Conservation (phyloP, 2,797 vertebrate species). For the Harpagifer antarcticus region DNA sequence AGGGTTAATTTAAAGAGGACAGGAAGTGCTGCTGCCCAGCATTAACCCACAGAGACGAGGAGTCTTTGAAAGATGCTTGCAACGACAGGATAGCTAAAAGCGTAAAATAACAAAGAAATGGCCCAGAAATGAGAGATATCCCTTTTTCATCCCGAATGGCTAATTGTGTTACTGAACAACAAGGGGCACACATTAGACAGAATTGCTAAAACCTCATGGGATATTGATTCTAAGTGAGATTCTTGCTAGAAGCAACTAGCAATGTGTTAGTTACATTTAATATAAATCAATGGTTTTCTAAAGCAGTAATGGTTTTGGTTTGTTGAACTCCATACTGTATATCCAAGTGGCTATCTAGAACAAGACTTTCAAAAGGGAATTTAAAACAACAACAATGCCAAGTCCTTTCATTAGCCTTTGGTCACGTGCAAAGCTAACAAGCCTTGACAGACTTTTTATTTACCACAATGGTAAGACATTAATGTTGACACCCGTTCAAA, state of each 20-base stretch:
- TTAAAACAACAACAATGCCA: too few relatives aligned
- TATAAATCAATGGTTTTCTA: background rate
- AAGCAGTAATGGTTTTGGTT: background rate
- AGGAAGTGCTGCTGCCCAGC: conserved; percentile 40
- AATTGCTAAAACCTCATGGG: background rate
- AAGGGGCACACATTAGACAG: background rate
- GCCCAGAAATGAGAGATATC: conserved; percentile 23
- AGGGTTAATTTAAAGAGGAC: conserved; percentile 51
- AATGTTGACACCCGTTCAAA: background rate
- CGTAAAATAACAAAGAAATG: conserved; percentile 17
- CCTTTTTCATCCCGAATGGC: background rate
- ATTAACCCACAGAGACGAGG: conserved; percentile 13
- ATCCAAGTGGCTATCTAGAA: background rate
- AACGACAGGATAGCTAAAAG: conserved; percentile 28
- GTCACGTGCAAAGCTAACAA: too few relatives aligned
- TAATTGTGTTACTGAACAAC: conserved; percentile 10
- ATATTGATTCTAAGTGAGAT: background rate
- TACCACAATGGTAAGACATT: background rate
- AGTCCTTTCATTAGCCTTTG: too few relatives aligned
- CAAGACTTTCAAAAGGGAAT: too few relatives aligned
- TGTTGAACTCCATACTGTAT: conserved; percentile 1
- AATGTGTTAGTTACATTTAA: background rate
- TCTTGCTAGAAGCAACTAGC: background rate
- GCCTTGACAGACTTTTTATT: too few relatives aligned
- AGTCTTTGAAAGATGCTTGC: conserved; percentile 25